Conservation (phyloP, 2,113 vertebrate species). For the Oncorhynchus keta region DNA sequence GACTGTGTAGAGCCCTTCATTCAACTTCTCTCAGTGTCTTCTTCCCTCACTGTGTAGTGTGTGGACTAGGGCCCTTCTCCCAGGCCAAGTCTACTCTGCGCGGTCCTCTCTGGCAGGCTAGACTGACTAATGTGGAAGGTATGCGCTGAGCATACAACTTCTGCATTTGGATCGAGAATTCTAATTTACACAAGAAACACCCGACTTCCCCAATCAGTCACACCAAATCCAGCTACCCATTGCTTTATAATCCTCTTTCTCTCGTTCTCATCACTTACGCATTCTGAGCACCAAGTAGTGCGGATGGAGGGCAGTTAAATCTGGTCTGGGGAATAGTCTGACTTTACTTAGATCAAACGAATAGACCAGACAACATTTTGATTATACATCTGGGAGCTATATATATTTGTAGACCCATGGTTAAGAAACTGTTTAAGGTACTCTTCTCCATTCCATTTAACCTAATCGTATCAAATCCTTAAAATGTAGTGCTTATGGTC, state of each 20-base stretch:
- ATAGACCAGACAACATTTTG: slow-evolving; percentile 42
- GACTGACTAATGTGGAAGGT: slow-evolving; percentile 73
- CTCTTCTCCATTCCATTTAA: too few relatives aligned
- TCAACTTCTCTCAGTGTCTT: background rate
- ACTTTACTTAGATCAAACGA: slow-evolving; percentile 47
- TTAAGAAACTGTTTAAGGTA: too few relatives aligned
- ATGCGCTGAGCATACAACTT: slow-evolving; percentile 74
- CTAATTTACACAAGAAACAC: slow-evolving; percentile 66
- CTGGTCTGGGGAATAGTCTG: slow-evolving; percentile 48
- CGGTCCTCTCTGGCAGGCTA: slow-evolving; percentile 13
- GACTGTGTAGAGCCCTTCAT: too few relatives aligned
- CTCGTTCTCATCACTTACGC: slow-evolving; percentile 54
- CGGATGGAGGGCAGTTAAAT: slow-evolving; percentile 51
- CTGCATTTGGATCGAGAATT: slow-evolving; percentile 61
- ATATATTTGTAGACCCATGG: too few relatives aligned
- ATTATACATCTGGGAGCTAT: background rate
- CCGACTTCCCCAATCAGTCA: slow-evolving; percentile 53
- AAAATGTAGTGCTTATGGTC: background rate
- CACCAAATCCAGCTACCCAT: slow-evolving; percentile 44
- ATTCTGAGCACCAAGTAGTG: slow-evolving; percentile 52
- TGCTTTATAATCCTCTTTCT: slow-evolving; percentile 51
- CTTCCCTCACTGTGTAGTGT: background rate
- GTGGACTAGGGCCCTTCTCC: background rate
- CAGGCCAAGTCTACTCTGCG: background rate
- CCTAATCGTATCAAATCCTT: too few relatives aligned